Percentiles rank a stretch among this genome's conserved stretches.
Evolutionary conservation across 2,888 invertebrate species (phyloP).

Genomic region (Carterocephalus palaemon): DNA sequence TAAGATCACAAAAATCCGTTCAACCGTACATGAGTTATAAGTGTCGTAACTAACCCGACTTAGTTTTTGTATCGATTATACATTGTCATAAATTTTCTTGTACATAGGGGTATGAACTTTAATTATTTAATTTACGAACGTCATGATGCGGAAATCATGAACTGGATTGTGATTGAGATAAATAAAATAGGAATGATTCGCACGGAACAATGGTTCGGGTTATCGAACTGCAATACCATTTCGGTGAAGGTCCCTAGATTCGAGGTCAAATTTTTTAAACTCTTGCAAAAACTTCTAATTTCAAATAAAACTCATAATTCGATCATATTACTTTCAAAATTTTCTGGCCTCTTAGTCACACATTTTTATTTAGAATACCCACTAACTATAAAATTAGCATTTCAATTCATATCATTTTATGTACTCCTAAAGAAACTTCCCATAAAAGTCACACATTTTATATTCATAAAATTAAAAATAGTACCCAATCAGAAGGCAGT

Average conservation of each 20-base stretch:
- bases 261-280: conserved; percentile 51
- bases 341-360: too few species aligned
- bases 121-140: conserved; percentile 60
- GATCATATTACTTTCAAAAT: too few species aligned
- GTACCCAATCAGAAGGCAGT: conserved; percentile 4
- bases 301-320: conserved; percentile 27
- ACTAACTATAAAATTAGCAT: too few species aligned
- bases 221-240: conserved; percentile 71
- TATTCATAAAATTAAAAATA: conserved; percentile 11
- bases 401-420: too few species aligned
- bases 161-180: conserved; percentile 57
- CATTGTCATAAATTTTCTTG: conserved; percentile 49
- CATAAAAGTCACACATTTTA: too few species aligned
- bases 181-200: conserved; percentile 69
- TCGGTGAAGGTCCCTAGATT: conserved; percentile 69
- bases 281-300: conserved; percentile 34
- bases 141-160: conserved; percentile 73
- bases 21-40: too few species aligned
- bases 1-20: too few species aligned
- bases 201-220: conserved; percentile 65
- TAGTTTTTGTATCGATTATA: too few species aligned
- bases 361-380: too few species aligned
- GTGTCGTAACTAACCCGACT: too few species aligned
- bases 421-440: too few species aligned
- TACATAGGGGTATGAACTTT: conserved; percentile 58